These are phyloP conservation scores for Helarctos malayanus DNA, from an alignment of 2,797 vertebrate species.

Conservation along the genomic window DNA sequence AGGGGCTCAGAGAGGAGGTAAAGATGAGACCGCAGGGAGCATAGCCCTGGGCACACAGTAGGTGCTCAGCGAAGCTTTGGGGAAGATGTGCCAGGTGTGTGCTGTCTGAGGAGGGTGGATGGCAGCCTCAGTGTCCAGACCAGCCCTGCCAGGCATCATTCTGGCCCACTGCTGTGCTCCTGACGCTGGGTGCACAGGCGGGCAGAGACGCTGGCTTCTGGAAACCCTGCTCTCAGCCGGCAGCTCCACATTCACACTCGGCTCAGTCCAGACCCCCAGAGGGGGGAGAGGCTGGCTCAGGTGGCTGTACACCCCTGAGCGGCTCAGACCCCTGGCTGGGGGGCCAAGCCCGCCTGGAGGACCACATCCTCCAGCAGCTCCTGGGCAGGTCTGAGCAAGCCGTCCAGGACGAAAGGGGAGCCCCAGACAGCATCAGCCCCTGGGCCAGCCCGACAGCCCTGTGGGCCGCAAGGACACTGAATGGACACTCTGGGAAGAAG, in stretches of 20 bases:
- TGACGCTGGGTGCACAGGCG: background rate
- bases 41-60: accelerated
- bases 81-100: too few species aligned
- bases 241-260: accelerated
- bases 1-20: background rate
- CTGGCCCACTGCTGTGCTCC: background rate
- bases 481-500: too few species aligned
- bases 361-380: accelerated
- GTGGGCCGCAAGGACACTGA: background rate
- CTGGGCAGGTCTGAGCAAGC: too few species aligned
- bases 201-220: background rate
- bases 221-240: background rate
- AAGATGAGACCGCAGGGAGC: accelerated
- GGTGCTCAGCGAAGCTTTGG: accelerated
- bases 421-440: background rate
- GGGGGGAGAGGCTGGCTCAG: background rate
- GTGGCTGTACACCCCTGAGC: background rate
- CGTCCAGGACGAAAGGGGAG: accelerated
- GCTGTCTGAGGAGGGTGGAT: background rate
- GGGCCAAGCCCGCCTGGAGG: accelerated
- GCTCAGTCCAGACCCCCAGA: too few species aligned
- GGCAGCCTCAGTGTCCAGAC: background rate
- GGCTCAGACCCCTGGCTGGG: background rate
- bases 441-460: background rate
- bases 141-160: accelerated